These are phyloP conservation scores for Galerucella nymphaeae DNA, from an alignment of 2,888 invertebrate species.

Conservation along the genomic window DNA sequence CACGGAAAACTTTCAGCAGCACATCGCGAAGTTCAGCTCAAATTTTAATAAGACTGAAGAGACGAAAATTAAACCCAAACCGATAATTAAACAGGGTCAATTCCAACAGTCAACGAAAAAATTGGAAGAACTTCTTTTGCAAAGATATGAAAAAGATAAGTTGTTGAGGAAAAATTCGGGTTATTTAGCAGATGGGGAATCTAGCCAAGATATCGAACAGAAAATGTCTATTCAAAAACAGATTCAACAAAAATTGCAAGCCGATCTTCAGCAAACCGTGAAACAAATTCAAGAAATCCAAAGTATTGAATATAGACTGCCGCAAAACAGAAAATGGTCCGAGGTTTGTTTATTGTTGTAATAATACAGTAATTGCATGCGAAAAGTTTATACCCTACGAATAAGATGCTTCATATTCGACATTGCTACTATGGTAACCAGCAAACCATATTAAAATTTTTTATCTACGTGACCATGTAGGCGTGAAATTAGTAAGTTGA, in stretches of 20 bases:
- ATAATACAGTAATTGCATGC: not conserved
- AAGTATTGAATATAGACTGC: slow-evolving; percentile 63
- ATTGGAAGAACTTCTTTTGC: slow-evolving; percentile 64
- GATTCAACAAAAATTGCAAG: slow-evolving; percentile 65
- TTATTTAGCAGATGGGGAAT: slow-evolving; percentile 57
- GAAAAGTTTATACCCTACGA: not conserved
- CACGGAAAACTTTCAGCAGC: slow-evolving; percentile 44
- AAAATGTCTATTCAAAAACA: slow-evolving; percentile 64
- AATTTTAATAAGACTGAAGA: slow-evolving; percentile 51
- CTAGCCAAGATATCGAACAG: slow-evolving; percentile 60
- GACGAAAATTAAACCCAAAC: slow-evolving; percentile 51
- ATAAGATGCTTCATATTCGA: not conserved
- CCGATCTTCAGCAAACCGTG: slow-evolving; percentile 66
- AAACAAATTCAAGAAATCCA: slow-evolving; percentile 67
- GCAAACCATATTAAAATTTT: not conserved
- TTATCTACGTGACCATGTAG: not conserved
- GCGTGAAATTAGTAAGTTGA: not conserved
- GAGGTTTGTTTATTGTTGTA: slow-evolving; percentile 55
- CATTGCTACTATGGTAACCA: not conserved
- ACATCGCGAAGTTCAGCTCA: slow-evolving; percentile 43
- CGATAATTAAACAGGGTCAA: slow-evolving; percentile 60
- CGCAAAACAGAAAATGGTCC: slow-evolving; percentile 64
- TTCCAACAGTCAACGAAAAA: slow-evolving; percentile 65
- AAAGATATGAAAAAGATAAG: slow-evolving; percentile 62
- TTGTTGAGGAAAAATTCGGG: slow-evolving; percentile 54